Evolutionary conservation across 2,113 vertebrate genomes (phyloP).

Genomic region (Mustela lutreola): DNA sequence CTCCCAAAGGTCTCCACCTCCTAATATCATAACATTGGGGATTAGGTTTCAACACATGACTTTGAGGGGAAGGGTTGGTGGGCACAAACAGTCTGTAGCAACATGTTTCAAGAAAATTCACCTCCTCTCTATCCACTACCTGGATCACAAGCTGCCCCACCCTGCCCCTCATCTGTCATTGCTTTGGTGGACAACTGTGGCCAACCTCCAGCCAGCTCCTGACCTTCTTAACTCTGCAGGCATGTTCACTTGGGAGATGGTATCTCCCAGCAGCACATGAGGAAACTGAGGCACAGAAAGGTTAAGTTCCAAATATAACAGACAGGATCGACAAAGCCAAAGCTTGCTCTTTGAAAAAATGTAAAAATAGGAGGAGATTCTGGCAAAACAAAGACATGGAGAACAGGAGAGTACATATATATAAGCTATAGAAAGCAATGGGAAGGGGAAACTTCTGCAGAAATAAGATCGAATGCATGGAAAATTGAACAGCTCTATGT

Average conservation of each 20-base stretch:
- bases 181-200: too few relatives aligned
- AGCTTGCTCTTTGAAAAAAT: not conserved
- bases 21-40: not conserved
- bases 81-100: too few relatives aligned
- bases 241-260: accelerated
- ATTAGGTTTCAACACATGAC: not conserved
- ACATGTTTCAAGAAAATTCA: not conserved
- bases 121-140: too few relatives aligned
- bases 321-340: not conserved
- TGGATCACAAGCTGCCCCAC: not conserved
- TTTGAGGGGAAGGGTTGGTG: accelerated
- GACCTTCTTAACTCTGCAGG: not conserved
- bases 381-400: not conserved
- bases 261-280: not conserved
- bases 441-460: not conserved
- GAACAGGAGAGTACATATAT: not conserved
- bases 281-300: not conserved
- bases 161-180: not conserved
- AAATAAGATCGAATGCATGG: not conserved
- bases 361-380: not conserved
- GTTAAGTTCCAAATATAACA: not conserved
- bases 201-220: not conserved
- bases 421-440: not conserved
- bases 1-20: not conserved
- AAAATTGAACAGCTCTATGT: not conserved